Conservation (phyloP, 2,888 invertebrate species). For the Metallyticus violacea region DNA sequence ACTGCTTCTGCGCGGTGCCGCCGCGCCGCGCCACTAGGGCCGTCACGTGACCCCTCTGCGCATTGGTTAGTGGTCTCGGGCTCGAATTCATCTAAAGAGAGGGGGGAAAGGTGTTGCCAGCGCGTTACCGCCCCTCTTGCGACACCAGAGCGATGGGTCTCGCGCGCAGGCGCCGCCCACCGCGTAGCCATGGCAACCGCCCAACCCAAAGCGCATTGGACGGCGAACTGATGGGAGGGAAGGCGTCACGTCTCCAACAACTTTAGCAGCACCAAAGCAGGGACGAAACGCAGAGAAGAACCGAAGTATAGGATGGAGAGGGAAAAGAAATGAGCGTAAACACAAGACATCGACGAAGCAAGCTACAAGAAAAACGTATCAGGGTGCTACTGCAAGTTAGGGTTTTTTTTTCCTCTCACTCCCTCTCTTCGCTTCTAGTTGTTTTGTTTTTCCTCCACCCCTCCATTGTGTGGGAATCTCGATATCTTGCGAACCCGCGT, state of each 20-base stretch:
- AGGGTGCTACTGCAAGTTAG: conserved; percentile 6
- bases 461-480: not conserved
- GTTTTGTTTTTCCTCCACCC: conserved; percentile 2
- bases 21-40: conserved; percentile 49
- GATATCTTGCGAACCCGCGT: not conserved
- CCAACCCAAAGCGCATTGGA: conserved; percentile 7
- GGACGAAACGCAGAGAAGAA: not conserved
- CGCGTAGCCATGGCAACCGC: conserved; percentile 21
- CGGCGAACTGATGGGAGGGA: not conserved
- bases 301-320: not conserved
- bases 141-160: conserved; percentile 42
- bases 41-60: conserved; percentile 36
- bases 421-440: not conserved
- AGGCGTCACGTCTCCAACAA: not conserved
- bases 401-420: not conserved
- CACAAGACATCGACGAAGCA: not conserved
- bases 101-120: conserved; percentile 39
- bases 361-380: conserved; percentile 10
- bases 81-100: no score
- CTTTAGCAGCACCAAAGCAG: not conserved
- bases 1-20: conserved; percentile 30
- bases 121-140: conserved; percentile 47
- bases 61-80: conserved; percentile 13
- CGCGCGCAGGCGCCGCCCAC: conserved; percentile 23
- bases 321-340: conserved; percentile 7